Conservation (phyloP, 2,113 vertebrate species). For the Zosterops pallidus region DNA sequence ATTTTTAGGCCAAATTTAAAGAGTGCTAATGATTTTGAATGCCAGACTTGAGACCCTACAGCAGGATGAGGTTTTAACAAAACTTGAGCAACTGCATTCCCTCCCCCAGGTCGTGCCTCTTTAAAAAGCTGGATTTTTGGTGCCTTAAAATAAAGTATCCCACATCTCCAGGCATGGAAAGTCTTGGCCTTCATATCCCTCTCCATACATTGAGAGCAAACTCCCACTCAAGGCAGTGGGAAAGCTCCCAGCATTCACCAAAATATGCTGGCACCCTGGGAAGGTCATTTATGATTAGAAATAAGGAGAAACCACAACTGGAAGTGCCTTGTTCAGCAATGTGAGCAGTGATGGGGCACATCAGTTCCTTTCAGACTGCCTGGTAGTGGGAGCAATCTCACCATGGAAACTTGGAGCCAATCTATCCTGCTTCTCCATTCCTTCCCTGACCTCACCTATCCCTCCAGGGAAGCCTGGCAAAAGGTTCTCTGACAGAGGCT, state of each 20-base stretch:
- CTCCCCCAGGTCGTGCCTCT: neutral
- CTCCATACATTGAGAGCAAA: neutral
- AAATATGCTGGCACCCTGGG: neutral
- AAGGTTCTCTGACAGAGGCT: neutral
- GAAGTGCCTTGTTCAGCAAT: neutral
- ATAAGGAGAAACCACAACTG: neutral
- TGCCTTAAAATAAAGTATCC: slow-evolving; percentile 6
- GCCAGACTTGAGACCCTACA: slow-evolving; percentile 49
- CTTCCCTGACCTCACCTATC: neutral
- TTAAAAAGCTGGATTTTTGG: neutral
- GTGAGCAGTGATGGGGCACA: rapidly evolving
- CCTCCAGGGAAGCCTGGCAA: neutral
- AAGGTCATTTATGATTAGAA: neutral
- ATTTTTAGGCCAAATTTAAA: slow-evolving; percentile 57
- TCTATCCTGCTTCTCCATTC: neutral
- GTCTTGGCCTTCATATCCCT: neutral
- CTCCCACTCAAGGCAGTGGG: neutral
- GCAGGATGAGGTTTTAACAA: slow-evolving; percentile 47
- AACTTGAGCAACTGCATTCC: slow-evolving; percentile 2
- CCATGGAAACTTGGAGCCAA: neutral
- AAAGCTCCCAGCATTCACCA: neutral
- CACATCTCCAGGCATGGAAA: neutral
- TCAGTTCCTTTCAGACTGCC: neutral
- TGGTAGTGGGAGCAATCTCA: neutral
- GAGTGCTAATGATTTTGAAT: slow-evolving; percentile 54